phyloP scores from a whole-genome alignment of 2,113 vertebrate genomes.

The Nesoenas mayeri region DNA sequence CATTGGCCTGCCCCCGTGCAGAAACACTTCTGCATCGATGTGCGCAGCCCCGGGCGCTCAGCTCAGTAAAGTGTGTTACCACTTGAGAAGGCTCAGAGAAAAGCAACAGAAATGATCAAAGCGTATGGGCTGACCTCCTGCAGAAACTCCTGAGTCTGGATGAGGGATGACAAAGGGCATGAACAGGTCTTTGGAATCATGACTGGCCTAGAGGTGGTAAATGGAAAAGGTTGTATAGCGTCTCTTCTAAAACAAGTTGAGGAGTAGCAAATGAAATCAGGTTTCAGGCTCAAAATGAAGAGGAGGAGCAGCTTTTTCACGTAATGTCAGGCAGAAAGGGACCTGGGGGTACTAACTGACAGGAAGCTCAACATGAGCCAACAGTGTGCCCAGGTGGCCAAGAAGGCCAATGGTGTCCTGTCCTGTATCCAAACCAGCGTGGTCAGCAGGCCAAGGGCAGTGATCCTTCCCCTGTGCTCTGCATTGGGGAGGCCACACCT shows the following conservation, averaged over 20 bases:
- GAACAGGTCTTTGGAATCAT: not conserved
- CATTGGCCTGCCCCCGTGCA: rapidly evolving
- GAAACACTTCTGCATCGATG: not conserved
- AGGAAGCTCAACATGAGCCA: no score
- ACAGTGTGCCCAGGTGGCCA: no score
- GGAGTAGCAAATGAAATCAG: not conserved
- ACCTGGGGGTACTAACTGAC: no score
- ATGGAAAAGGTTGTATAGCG: not conserved
- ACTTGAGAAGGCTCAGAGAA: not conserved
- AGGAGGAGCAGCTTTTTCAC: not conserved
- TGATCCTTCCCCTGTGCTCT: no score
- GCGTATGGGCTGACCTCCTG: not conserved
- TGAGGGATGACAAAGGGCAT: not conserved
- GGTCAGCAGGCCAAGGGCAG: no score
- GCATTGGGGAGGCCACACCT: no score
- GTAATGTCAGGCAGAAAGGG: no score
- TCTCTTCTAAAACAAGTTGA: not conserved
- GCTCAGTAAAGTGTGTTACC: not conserved
- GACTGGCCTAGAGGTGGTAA: not conserved
- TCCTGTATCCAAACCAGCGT: no score
- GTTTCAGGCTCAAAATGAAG: not conserved
- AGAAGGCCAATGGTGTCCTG: no score
- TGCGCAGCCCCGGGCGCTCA: not conserved
- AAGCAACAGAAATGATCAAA: not conserved
- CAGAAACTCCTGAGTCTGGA: not conserved